Evolutionary conservation across 2,113 vertebrate species (phyloP), one percentile per base, ranked within the genome.

Genomic region (Rhadina sibilatrix): DNA sequence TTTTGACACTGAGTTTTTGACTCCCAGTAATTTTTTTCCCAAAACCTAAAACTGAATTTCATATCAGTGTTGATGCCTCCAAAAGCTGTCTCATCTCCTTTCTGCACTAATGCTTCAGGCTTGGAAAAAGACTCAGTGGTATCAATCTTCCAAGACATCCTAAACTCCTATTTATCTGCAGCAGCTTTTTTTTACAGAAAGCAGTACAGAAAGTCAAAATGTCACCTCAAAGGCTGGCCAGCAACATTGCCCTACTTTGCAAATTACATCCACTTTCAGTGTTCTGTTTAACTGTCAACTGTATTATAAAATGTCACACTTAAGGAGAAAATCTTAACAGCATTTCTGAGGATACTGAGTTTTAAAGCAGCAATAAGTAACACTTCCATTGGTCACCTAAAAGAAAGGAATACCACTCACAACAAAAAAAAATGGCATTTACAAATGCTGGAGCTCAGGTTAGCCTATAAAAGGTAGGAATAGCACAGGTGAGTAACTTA

Each of bases 21-120:
- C 21, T 28, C 23, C 13, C 21, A 63, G 11, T 44, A 70, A 53
- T 22, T 46, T 63, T 61, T 13, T 22, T 5, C 21, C 2, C 9
- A 53, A 65, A 85, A 46, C 13, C 28, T 65, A 40, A 40, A 81
- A 30, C 6, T 0, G 0, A 52, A n/a, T 22, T 83, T 65, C 0
- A 0, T 40, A 70, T 69, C 50, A 60, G 33, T 44, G 31, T 46
- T 42, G 18, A 46, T 37, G 38, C 20, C 13, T 75, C 27, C 46
- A 90, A 84, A 77, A 65, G 7, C 12, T 70, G 30, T 46, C 27
- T 33, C 12, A 52, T n/a, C 7, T 53, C 35, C 21, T 65, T 56
- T 46, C 16, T 35, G 18, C 28, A 53, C 4, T 78, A 65, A 69
- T 8, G 8, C 28, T 49, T 60, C 42, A 74, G 5, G 14, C n/a